Evolutionary conservation across 2,797 vertebrate genomes (phyloP).

Genomic region (Acanthornis magna): DNA sequence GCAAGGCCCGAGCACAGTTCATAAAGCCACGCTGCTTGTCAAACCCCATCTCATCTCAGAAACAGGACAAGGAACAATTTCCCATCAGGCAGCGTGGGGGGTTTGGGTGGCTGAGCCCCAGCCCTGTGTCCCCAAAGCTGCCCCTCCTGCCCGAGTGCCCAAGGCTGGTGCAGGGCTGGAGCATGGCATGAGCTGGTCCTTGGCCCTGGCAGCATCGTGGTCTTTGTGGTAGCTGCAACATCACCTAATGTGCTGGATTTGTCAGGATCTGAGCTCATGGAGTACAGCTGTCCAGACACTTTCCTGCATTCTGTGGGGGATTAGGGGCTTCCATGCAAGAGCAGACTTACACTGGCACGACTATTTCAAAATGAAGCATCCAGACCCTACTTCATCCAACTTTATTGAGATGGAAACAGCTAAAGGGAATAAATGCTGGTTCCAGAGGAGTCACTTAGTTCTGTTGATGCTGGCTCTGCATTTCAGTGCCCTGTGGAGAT

Average conservation of each 20-base stretch:
- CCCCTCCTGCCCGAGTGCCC: not conserved
- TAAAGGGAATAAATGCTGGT: not conserved
- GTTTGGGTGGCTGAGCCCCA: not conserved
- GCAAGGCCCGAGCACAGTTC: not conserved
- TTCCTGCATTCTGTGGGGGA: not conserved
- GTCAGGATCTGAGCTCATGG: not conserved
- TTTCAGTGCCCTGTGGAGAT: not conserved
- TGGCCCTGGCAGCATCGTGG: fast-evolving
- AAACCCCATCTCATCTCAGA: not conserved
- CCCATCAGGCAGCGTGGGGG: fast-evolving
- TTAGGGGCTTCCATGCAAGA: not conserved
- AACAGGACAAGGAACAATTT: not conserved
- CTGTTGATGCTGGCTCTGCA: not conserved
- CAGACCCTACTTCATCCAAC: not conserved
- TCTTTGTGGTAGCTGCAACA: not conserved
- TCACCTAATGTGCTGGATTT: fast-evolving
- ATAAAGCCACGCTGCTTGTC: not conserved
- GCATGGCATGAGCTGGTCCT: not conserved
- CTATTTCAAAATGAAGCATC: not conserved
- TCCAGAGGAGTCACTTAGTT: not conserved
- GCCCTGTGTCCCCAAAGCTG: not conserved
- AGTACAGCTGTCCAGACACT: fast-evolving
- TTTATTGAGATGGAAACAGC: not conserved
- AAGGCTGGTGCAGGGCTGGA: not conserved
- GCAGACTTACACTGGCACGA: not conserved